A percentile compares a stretch with the other conserved stretches of the same genome.
Evolutionary conservation across 1,140 invertebrate species (phyloP).

Genomic region (Drosophila ercepeae): DNA sequence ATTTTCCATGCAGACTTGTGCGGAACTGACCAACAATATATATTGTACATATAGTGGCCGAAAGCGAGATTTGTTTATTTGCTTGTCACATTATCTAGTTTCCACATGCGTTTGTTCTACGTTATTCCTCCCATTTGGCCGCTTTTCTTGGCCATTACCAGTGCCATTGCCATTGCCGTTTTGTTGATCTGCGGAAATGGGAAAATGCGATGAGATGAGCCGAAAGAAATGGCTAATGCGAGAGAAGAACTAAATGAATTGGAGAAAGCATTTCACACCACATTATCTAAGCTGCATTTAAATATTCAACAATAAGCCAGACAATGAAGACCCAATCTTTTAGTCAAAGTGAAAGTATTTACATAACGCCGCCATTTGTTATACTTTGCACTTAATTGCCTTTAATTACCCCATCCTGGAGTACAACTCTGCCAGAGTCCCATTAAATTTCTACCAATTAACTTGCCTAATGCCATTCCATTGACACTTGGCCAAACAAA

Average conservation of each 20-base stretch:
- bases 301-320: conserved; percentile 1
- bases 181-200: conserved; percentile 38
- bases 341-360: not conserved
- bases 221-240: conserved; percentile 38
- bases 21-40: conserved; percentile 53
- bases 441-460: conserved; percentile 37
- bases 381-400: conserved; percentile 1
- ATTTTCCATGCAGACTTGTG: conserved; percentile 70
- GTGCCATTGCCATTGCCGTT: conserved; percentile 44
- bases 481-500: conserved; percentile 25
- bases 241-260: conserved; percentile 19
- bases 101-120: conserved; percentile 5
- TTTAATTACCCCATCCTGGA: conserved; percentile 3
- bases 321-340: not conserved
- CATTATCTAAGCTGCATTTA: conserved; percentile 15
- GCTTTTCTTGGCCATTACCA: conserved; percentile 66
- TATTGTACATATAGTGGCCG: conserved; percentile 2
- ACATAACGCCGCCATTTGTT: not conserved
- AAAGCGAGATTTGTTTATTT: conserved; percentile 61
- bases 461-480: conserved; percentile 15
- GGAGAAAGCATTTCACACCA: conserved; percentile 19
- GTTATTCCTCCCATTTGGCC: conserved; percentile 26
- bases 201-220: conserved; percentile 36
- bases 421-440: not conserved
- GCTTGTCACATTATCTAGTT: conserved; percentile 56